Conservation (phyloP, 1,140 invertebrate genomes). For the Homalodisca vitripennis region DNA sequence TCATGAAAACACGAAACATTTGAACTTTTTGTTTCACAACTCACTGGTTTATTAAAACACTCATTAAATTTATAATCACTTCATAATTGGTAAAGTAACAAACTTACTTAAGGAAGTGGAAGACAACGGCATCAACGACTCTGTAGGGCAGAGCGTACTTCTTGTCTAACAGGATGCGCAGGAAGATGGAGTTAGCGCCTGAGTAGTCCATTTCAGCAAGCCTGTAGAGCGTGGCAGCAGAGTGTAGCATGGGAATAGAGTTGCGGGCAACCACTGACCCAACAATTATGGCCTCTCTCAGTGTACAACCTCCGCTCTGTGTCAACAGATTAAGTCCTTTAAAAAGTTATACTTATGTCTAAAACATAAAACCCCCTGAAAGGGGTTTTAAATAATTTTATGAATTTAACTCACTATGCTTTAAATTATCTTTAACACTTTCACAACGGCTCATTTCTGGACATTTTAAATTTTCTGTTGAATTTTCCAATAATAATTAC, state of each 20-base stretch:
- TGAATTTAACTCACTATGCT: no score
- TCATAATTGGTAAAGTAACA: no score
- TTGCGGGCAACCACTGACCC: slow-evolving; percentile 88
- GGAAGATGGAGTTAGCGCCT: slow-evolving; percentile 95
- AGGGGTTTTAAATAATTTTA: no score
- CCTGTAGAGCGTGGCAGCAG: slow-evolving; percentile 90
- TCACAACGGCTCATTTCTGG: no score
- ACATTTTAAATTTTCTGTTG: no score
- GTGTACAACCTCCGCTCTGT: slow-evolving; percentile 86
- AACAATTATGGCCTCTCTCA: slow-evolving; percentile 94
- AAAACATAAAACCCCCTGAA: no score
- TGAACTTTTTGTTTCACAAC: no score
- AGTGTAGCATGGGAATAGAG: slow-evolving; percentile 96
- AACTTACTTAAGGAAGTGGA: slow-evolving; percentile 85
- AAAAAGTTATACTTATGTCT: neutral
- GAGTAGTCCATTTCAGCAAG: slow-evolving; percentile 98
- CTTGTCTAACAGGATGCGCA: slow-evolving; percentile 94
- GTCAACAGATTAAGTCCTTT: slow-evolving; percentile 34
- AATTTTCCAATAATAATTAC: no score
- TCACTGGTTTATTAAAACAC: no score
- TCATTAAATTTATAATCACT: no score
- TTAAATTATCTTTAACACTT: no score
- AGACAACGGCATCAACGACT: slow-evolving; percentile 93
- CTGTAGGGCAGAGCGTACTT: slow-evolving; percentile 97
- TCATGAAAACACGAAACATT: no score